Conservation (phyloP, 2,797 vertebrate species). For the Trematomus bernacchii region DNA sequence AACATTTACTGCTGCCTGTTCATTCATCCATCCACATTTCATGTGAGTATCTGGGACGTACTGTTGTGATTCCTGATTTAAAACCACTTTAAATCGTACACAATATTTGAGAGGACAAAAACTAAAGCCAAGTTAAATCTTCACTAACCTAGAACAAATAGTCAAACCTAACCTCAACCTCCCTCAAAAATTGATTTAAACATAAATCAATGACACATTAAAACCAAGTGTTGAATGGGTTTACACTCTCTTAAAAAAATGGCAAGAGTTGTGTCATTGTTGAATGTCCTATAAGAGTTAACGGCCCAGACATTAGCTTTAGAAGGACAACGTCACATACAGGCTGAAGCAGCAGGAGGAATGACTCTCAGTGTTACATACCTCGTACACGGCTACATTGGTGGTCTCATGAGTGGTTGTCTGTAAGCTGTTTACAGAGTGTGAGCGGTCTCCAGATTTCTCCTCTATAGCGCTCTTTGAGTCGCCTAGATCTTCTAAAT, state of each 20-base stretch:
- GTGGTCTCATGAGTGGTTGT: slow-evolving; percentile 88
- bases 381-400: slow-evolving; percentile 92
- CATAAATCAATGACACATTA: background rate
- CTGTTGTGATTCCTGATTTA: background rate
- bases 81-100: background rate
- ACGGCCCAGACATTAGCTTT: background rate
- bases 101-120: background rate
- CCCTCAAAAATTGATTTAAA: background rate
- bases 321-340: background rate
- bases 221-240: background rate
- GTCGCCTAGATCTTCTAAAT: slow-evolving; percentile 88
- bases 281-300: background rate
- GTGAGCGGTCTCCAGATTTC: slow-evolving; percentile 81
- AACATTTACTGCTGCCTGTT: background rate
- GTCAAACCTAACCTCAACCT: background rate
- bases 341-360: background rate
- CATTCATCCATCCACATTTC: background rate
- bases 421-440: slow-evolving; percentile 87
- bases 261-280: background rate
- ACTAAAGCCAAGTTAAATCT: background rate
- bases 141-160: background rate
- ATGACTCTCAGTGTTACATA: slow-evolving; percentile 47
- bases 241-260: too few species aligned
- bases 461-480: slow-evolving; percentile 85
- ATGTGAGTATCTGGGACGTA: background rate